Conservation (phyloP, 2,888 invertebrate species). For the Seira ritae region DNA sequence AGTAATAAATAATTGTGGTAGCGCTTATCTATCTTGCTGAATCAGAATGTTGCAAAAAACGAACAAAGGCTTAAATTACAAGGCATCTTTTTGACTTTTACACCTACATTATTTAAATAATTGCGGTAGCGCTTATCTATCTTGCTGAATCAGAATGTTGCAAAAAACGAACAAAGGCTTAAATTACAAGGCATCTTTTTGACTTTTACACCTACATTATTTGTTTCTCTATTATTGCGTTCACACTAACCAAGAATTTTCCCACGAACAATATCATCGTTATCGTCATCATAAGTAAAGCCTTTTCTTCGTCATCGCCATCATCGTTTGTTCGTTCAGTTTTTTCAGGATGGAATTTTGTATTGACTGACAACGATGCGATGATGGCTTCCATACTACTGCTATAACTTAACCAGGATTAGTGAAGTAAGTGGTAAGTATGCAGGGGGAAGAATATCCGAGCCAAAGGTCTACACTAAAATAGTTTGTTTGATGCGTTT, state of each 20-base stretch:
- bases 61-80: background rate
- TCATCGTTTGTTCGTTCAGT: no score
- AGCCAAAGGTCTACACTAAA: no score
- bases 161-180: background rate
- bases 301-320: background rate
- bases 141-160: background rate
- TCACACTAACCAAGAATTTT: background rate
- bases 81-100: background rate
- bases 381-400: background rate
- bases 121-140: background rate
- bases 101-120: background rate
- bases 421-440: background rate
- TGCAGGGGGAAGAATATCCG: background rate
- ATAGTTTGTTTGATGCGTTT: background rate
- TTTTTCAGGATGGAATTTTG: conserved; percentile 9
- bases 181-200: background rate
- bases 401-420: conserved; percentile 2
- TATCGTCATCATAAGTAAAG: background rate
- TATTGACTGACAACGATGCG: conserved; percentile 1
- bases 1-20: background rate
- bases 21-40: background rate
- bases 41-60: background rate
- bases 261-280: conserved; percentile 13
- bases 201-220: background rate
- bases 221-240: background rate